Base-by-base conservation (phyloP, 2,113 vertebrate species). In the Neolamprologus sp. region DNA sequence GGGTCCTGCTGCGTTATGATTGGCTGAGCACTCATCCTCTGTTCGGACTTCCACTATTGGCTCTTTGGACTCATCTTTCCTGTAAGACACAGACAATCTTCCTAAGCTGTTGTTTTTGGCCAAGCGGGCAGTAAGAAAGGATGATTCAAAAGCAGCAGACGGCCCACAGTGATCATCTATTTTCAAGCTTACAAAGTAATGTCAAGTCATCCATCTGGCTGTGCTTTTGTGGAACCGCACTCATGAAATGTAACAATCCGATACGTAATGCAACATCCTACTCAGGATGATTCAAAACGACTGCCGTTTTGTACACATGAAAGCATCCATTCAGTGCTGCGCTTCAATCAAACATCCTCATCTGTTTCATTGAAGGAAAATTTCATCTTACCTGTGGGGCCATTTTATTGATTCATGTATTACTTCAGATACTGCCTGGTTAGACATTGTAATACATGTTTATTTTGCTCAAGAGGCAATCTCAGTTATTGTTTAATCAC, bases 11-110 rank as follows among this genome's bases (percentile, higher is more conserved):
- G 97, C 97, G 0, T 99, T 98, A 0, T 99, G 98, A 95, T 99
- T 99, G 53, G 98, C 98, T 53, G 98, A 98, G 90, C 97, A 94
- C 82, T 99, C 98, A 37, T 99, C 98, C 91, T 99, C 98, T 0
- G 97, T 99, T 83, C 98, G 96, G 86, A 99, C 98, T 90, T 99
- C 98, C 84, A 99, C 98, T 11, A 99, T 99, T 4, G 98, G 98
- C 94, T 99, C 98, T 96, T 99, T 99, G 85, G 98, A 99, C 79
- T 99, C 98, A 2, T 99, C 98, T 94, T 99, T 99, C 92, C 99
- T 99, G 97, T 21, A 86, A 78, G 55, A 85, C n/a, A 47, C 7
- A 75, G 8, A 37, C 10, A 28, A 1, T 19, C 7, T 47, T 80
- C 23, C 58, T 49, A 33, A 60, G 33, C 37, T 84, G 11, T 19